A percentile compares a stretch with the other conserved stretches of the same genome.
Conservation (phyloP, 2,113 vertebrate genomes). For the Forbesichthys papilliferus region DNA sequence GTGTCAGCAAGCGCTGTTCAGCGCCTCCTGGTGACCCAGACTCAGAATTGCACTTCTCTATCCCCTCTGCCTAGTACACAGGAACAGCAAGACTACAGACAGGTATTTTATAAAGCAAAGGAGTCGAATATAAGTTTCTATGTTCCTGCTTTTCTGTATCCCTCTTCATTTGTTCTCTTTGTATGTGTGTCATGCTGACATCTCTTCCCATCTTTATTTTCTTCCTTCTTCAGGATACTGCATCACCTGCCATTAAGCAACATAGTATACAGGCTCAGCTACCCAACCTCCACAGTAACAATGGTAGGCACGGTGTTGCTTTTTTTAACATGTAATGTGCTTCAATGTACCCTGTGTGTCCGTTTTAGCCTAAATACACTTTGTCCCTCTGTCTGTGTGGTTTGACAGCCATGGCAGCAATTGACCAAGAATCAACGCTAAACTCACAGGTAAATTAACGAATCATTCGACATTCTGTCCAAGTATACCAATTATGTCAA, state of each 20-base stretch:
- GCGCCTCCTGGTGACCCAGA: slow-evolving; percentile 88
- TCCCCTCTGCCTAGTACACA: slow-evolving; percentile 54
- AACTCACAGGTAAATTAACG: slow-evolving; percentile 58
- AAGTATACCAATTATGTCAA: not conserved
- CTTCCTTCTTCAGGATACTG: slow-evolving; percentile 67
- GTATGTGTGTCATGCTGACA: not conserved
- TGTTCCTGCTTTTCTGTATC: not conserved
- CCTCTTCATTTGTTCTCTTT: not conserved
- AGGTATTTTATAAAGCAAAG: slow-evolving; percentile 36
- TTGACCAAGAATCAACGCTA: slow-evolving; percentile 57
- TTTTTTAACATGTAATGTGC: not conserved
- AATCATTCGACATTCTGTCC: not conserved
- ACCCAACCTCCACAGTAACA: slow-evolving; percentile 79
- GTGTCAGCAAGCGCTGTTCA: slow-evolving; percentile 76
- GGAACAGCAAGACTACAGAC: slow-evolving; percentile 59
- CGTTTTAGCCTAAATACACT: not conserved
- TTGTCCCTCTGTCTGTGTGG: not conserved
- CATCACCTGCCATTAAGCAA: slow-evolving; percentile 75
- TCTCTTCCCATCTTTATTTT: slow-evolving; percentile 8
- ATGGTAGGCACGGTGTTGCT: slow-evolving; percentile 10
- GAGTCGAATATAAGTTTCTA: not conserved
- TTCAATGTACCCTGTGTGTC: not conserved
- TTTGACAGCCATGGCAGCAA: slow-evolving; percentile 47
- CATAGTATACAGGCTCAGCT: slow-evolving; percentile 76
- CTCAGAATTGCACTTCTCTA: slow-evolving; percentile 78